A percentile compares a stretch with the other conserved stretches of the same genome.
These are phyloP conservation scores for Paratilapia polleni DNA, from an alignment of 2,113 vertebrate species.

Conservation along the genomic window DNA sequence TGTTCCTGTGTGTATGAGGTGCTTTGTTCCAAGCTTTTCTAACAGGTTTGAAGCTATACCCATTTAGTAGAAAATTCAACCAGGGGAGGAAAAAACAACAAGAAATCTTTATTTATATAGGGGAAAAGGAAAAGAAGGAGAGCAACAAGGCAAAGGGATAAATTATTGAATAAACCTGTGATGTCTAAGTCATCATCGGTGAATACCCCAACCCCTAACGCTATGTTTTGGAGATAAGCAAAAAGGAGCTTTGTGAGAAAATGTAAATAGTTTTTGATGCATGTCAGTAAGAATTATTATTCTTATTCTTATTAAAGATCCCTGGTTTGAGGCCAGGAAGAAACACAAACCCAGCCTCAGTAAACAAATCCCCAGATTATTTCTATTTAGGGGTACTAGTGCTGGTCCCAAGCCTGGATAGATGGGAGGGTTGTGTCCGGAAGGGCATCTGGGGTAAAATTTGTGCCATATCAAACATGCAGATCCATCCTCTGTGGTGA, in stretches of 20 bases:
- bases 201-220: no score
- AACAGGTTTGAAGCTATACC: neutral
- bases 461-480: neutral
- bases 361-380: neutral
- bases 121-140: neutral
- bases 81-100: no score
- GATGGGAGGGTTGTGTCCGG: neutral
- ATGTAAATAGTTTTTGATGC: neutral
- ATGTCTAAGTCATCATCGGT: neutral
- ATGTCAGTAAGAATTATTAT: neutral
- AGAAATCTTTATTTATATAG: no score
- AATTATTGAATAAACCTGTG: neutral
- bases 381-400: neutral
- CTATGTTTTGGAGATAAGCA: no score
- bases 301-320: neutral
- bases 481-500: neutral
- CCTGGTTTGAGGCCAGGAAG: neutral
- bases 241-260: neutral
- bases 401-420: neutral
- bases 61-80: neutral
- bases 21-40: neutral
- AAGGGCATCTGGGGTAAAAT: neutral
- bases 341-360: neutral
- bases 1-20: neutral
- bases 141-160: accelerated